Conservation (phyloP, 1,140 invertebrate genomes). For the Triops cancriformis region DNA sequence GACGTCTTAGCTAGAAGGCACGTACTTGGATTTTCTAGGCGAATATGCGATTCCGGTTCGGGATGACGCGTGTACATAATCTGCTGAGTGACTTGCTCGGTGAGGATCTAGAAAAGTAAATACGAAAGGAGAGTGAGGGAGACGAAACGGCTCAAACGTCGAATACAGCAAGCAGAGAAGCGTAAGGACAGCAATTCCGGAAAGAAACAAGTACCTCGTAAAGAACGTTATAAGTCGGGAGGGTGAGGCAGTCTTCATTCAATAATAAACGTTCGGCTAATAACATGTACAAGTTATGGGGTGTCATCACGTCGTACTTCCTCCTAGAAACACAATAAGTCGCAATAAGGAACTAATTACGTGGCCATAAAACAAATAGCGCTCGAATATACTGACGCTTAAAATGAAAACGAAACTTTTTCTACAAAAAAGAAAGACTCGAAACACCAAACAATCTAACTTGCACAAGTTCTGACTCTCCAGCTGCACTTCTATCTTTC, state of each 20-base stretch:
- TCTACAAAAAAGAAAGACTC: too few species aligned
- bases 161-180: not conserved
- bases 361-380: too few species aligned
- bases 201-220: conserved; percentile 62
- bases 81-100: conserved; percentile 91
- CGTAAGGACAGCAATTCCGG: too few species aligned
- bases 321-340: conserved; percentile 52
- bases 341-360: too few species aligned
- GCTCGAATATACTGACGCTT: not conserved
- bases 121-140: conserved; percentile 25
- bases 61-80: conserved; percentile 83
- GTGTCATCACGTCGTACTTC: conserved; percentile 97
- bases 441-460: too few species aligned
- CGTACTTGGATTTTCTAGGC: conserved; percentile 83
- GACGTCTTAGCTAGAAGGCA: not conserved
- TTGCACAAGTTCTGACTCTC: too few species aligned
- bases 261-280: conserved; percentile 83
- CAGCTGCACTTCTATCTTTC: too few species aligned
- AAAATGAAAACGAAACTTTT: too few species aligned
- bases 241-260: conserved; percentile 76
- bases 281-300: conserved; percentile 94
- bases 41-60: conserved; percentile 87
- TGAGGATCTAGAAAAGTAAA: conserved; percentile 62
- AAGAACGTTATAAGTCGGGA: conserved; percentile 96
- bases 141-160: conserved; percentile 15